Conservation (phyloP, 2,113 vertebrate species). For the Lichenostomus cassidix region DNA sequence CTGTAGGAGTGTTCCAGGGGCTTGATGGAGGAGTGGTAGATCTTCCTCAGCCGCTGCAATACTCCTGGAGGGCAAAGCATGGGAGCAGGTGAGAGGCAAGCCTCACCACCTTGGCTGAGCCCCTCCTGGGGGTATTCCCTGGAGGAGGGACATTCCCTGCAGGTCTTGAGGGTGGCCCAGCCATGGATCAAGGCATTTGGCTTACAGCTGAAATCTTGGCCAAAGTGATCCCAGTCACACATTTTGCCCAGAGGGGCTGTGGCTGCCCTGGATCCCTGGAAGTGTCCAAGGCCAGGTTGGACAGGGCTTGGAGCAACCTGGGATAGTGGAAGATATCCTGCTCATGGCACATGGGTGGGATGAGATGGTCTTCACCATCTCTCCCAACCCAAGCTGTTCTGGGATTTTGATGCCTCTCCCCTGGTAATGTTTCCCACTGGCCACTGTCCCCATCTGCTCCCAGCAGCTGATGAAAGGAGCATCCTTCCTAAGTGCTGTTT, state of each 20-base stretch:
- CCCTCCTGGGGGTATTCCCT: background rate
- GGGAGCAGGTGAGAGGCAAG: background rate
- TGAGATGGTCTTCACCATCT: background rate
- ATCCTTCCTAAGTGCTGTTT: background rate
- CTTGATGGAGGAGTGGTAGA: slow-evolving; percentile 94
- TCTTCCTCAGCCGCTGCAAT: slow-evolving; percentile 88
- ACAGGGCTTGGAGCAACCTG: background rate
- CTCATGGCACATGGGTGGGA: background rate
- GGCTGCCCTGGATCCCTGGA: background rate
- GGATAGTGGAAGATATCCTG: background rate
- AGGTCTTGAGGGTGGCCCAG: background rate
- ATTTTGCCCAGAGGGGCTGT: background rate
- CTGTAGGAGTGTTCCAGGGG: slow-evolving; percentile 97
- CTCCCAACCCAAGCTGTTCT: background rate
- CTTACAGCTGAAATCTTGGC: background rate
- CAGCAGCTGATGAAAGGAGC: background rate
- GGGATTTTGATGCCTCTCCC: background rate
- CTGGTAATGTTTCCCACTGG: background rate
- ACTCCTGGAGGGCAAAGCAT: slow-evolving; percentile 58
- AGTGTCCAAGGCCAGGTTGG: background rate
- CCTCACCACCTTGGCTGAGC: background rate
- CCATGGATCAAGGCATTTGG: background rate
- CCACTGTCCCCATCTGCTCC: background rate
- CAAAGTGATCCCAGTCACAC: background rate
- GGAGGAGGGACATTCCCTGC: background rate